Percentiles rank a stretch among this genome's conserved stretches.
phyloP scores from a whole-genome alignment of 2,888 invertebrate species.

The Callyntrura guangdongensis region DNA sequence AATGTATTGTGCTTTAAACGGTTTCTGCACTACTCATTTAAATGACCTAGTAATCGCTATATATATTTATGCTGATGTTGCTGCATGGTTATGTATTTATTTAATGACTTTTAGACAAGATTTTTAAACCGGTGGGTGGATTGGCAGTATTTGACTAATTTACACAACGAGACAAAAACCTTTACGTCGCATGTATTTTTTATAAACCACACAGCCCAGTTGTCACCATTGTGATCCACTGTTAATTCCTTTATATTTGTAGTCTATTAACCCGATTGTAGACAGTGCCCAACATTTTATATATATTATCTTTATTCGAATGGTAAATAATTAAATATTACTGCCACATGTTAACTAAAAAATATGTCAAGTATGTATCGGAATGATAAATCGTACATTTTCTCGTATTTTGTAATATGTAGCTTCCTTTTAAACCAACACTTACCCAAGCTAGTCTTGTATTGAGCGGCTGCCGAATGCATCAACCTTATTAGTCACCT shows the following conservation, averaged over 20 bases:
- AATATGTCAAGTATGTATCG: too few species aligned
- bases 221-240: too few species aligned
- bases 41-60: neutral
- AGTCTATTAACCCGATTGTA: too few species aligned
- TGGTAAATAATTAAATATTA: too few species aligned
- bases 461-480: neutral
- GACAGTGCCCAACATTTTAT: too few species aligned
- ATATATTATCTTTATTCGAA: too few species aligned
- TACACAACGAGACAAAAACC: too few species aligned
- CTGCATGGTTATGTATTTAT: neutral
- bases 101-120: neutral
- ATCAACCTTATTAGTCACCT: neutral
- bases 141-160: neutral
- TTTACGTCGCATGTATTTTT: too few species aligned
- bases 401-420: conserved; percentile 5
- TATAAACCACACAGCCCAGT: too few species aligned
- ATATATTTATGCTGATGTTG: neutral
- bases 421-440: neutral
- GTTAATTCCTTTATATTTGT: too few species aligned
- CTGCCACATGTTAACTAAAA: too few species aligned
- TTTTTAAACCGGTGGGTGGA: neutral
- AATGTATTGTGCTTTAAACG: neutral
- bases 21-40: neutral
- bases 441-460: neutral
- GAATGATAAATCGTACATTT: too few species aligned